Percentiles rank a stretch among this genome's conserved stretches.
Conservation (phyloP, 1,140 invertebrate genomes). For the Euschistus heros region DNA sequence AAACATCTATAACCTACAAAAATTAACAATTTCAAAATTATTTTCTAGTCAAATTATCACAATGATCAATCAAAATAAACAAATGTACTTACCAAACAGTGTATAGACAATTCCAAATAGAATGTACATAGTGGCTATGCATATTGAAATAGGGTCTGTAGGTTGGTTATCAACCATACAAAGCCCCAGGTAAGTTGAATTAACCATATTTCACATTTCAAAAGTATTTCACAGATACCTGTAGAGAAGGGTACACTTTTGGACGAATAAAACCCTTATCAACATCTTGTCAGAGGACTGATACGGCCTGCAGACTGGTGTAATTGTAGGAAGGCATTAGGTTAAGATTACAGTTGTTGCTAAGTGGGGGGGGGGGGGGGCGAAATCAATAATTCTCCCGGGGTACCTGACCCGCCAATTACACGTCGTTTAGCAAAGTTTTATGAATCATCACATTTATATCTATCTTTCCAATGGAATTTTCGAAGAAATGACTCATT, state of each 20-base stretch:
- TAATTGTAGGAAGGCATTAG: not conserved
- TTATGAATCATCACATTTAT: too few relatives aligned
- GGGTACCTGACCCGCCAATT: too few relatives aligned
- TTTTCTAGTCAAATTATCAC: too few relatives aligned
- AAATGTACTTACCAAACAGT: slow-evolving; percentile 41
- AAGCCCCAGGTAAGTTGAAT: slow-evolving; percentile 19
- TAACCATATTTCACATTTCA: slow-evolving; percentile 18
- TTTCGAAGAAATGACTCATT: too few relatives aligned
- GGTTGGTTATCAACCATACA: slow-evolving; percentile 21
- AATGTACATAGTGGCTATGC: slow-evolving; percentile 28
- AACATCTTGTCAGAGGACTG: slow-evolving; percentile 9
- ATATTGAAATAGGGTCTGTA: slow-evolving; percentile 23
- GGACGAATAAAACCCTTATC: not conserved
- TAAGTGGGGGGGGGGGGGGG: not conserved
- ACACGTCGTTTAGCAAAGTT: too few relatives aligned
- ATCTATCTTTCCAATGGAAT: too few relatives aligned
- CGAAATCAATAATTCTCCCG: too few relatives aligned
- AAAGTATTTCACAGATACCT: not conserved
- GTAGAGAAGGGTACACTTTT: not conserved
- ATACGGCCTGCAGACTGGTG: not conserved
- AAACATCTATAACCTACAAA: slow-evolving; percentile 76
- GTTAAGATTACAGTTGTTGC: slow-evolving; percentile 8
- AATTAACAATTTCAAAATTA: slow-evolving; percentile 1
- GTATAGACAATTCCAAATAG: slow-evolving; percentile 49
- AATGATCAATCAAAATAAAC: not conserved